Evolutionary conservation across 2,113 vertebrate species (phyloP).

Genomic region (Poeciliopsis occidentalis): DNA sequence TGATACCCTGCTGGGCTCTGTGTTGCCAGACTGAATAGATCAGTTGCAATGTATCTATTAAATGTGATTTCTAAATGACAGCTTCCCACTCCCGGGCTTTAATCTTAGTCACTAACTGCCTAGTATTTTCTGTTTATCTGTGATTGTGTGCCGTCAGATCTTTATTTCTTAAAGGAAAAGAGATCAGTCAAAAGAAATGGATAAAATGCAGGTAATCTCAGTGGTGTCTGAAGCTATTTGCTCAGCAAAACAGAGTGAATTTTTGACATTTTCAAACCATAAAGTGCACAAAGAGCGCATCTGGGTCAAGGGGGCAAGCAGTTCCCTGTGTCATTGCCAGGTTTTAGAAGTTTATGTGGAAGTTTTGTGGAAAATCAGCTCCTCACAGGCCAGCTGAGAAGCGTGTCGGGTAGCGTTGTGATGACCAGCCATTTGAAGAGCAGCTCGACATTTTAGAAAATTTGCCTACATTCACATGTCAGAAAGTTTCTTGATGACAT

Average conservation of each 20-base stretch:
- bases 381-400: background rate
- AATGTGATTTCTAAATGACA: conserved; percentile 33
- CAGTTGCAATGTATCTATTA: conserved; percentile 7
- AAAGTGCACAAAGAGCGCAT: background rate
- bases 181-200: background rate
- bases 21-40: conserved; percentile 42
- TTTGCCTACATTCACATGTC: background rate
- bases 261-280: background rate
- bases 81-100: conserved; percentile 14
- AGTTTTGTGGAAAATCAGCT: background rate
- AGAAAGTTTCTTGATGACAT: background rate
- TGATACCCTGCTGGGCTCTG: conserved; percentile 18
- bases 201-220: background rate
- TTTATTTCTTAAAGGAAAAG: background rate
- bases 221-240: conserved; percentile 1
- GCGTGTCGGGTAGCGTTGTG: background rate
- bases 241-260: background rate
- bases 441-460: conserved; percentile 1
- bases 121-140: background rate
- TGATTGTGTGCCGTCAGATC: background rate
- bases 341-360: conserved; percentile 8
- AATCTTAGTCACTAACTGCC: background rate
- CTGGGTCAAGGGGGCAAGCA: background rate
- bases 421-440: background rate
- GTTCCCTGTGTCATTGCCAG: background rate